These are phyloP conservation scores for Eupristina koningsbergeri DNA, from an alignment of 1,140 invertebrate genomes.

Conservation along the genomic window DNA sequence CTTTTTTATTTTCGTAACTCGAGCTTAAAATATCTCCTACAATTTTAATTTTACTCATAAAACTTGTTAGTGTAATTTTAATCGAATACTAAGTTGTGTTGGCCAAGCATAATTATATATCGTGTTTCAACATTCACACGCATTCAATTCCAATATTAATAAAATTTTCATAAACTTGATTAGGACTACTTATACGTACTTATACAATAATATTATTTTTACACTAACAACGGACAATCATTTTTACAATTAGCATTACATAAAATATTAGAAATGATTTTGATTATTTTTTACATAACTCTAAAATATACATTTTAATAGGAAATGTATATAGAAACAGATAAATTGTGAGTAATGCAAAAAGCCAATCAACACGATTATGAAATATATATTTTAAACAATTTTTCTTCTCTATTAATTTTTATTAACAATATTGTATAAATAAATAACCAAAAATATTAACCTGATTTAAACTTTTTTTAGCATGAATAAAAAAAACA, in stretches of 20 bases:
- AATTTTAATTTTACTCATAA: neutral
- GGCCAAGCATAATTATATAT: neutral
- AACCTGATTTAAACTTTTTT: too few relatives aligned
- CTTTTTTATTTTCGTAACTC: neutral
- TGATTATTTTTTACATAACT: too few relatives aligned
- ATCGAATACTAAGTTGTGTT: neutral
- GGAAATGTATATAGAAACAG: too few relatives aligned
- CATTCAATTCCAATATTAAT: neutral
- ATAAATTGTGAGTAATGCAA: too few relatives aligned
- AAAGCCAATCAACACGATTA: too few relatives aligned
- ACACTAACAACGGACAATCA: neutral
- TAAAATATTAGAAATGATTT: too few relatives aligned
- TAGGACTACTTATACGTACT: neutral
- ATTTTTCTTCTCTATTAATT: too few relatives aligned
- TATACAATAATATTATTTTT: neutral
- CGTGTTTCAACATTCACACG: neutral
- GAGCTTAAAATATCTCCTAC: neutral
- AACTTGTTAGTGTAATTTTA: neutral
- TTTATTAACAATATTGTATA: too few relatives aligned
- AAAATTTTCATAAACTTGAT: neutral
- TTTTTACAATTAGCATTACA: neutral
- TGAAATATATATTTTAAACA: too few relatives aligned
- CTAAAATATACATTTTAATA: too few relatives aligned
- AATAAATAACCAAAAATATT: too few relatives aligned
- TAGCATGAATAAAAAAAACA: too few relatives aligned